Evolutionary conservation across 2,113 vertebrate genomes (phyloP).

Genomic region (Phoenicopterus ruber): DNA sequence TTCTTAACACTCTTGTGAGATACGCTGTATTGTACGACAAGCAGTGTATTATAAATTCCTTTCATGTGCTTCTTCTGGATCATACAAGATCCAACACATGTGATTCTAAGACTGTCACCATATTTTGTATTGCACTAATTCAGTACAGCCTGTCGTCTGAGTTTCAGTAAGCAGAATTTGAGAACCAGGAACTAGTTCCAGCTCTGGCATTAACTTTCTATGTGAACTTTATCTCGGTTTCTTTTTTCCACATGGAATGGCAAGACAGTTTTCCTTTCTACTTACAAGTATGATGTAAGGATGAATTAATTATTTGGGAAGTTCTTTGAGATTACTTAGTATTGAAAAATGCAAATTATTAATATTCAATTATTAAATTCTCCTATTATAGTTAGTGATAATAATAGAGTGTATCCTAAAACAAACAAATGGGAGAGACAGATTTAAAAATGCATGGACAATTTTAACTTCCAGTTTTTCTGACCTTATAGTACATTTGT

Average conservation of each 20-base stretch:
- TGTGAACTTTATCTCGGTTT: neutral
- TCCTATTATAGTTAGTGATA: neutral
- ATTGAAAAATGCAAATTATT: neutral
- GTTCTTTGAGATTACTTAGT: neutral
- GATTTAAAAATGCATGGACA: neutral
- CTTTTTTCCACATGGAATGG: neutral
- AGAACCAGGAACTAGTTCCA: neutral
- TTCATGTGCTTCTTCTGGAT: neutral
- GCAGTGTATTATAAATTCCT: neutral
- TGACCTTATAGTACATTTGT: neutral
- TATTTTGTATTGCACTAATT: neutral
- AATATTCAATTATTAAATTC: neutral
- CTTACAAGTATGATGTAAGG: neutral
- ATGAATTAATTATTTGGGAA: neutral
- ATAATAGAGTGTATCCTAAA: neutral
- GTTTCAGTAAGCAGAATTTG: neutral
- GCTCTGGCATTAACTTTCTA: neutral
- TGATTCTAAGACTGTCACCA: neutral
- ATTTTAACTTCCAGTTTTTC: neutral
- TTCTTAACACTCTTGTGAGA: neutral
- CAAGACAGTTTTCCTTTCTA: neutral
- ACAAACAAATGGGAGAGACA: neutral
- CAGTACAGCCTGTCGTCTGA: fast-evolving
- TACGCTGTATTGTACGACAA: neutral
- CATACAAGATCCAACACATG: neutral